phyloP scores from a whole-genome alignment of 2,888 invertebrate species.

The Yponomeuta cagnagella region DNA sequence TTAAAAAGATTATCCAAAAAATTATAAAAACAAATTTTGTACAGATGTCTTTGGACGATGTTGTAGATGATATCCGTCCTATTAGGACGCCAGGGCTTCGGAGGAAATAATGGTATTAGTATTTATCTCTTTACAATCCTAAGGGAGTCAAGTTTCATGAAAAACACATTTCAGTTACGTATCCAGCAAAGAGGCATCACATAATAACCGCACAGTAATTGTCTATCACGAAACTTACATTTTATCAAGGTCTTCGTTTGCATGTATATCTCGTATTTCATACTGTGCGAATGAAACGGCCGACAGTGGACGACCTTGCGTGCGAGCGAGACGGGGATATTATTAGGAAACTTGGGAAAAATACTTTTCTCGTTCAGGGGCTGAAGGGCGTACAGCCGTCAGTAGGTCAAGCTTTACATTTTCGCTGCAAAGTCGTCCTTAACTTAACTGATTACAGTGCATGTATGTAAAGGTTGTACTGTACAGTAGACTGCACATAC shows the following conservation, averaged over 20 bases:
- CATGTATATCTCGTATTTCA: conserved; percentile 71
- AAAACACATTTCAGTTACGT: not conserved
- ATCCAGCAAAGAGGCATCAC: conserved; percentile 37
- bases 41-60: too few relatives aligned
- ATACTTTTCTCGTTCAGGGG: conserved; percentile 66
- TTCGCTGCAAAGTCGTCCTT: too few relatives aligned
- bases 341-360: conserved; percentile 73
- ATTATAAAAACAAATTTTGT: too few relatives aligned
- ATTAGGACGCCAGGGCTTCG: too few relatives aligned
- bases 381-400: conserved; percentile 52
- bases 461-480: too few relatives aligned
- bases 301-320: conserved; percentile 51
- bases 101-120: too few relatives aligned
- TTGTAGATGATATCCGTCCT: too few relatives aligned
- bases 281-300: conserved; percentile 60
- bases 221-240: conserved; percentile 74
- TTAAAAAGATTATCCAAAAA: too few relatives aligned
- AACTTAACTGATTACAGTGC: too few relatives aligned
- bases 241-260: conserved; percentile 70
- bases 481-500: too few relatives aligned
- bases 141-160: not conserved
- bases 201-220: conserved; percentile 66
- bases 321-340: conserved; percentile 50
- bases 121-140: too few relatives aligned
- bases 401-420: too few relatives aligned